A percentile compares a stretch with the other conserved stretches of the same genome.
These are phyloP conservation scores for Apistogramma diplotaenia DNA, from an alignment of 2,113 vertebrate genomes.

Conservation along the genomic window DNA sequence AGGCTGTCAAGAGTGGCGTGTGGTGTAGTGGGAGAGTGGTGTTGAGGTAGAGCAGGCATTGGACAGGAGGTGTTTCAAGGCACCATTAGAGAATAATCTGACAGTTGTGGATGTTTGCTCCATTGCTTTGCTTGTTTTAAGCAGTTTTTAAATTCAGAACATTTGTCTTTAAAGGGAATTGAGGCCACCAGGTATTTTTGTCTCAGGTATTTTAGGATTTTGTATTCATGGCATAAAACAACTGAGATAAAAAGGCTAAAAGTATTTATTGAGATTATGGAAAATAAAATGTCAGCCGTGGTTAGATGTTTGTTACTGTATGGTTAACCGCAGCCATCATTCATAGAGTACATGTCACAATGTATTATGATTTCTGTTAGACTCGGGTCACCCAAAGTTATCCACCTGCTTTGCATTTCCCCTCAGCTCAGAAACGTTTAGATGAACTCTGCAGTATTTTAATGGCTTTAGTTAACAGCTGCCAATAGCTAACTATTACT, in stretches of 20 bases:
- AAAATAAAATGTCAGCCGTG: constrained; percentile 8
- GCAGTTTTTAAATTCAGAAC: constrained; percentile 9
- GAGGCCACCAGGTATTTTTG: constrained; percentile 43
- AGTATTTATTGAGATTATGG: neutral
- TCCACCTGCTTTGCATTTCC: neutral
- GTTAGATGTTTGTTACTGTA: neutral
- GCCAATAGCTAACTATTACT: neutral
- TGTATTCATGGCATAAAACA: neutral
- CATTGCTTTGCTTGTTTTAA: neutral
- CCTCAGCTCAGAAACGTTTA: neutral
- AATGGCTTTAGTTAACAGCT: neutral
- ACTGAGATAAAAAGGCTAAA: neutral
- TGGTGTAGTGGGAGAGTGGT: neutral
- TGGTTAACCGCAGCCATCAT: neutral
- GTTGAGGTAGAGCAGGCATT: neutral
- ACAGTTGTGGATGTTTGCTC: constrained; percentile 3
- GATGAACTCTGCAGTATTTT: neutral
- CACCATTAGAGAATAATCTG: constrained; percentile 29
- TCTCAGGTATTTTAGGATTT: constrained; percentile 31
- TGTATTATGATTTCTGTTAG: neutral
- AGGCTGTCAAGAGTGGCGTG: neutral
- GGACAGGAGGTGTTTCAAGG: neutral
- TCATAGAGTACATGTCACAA: neutral
- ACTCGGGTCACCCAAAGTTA: neutral
- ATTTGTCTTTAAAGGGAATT: constrained; percentile 24